Evolutionary conservation across 1,140 invertebrate genomes (phyloP), one percentile per base, ranked within the genome.

Genomic region (Cherax quadricarinatus): DNA sequence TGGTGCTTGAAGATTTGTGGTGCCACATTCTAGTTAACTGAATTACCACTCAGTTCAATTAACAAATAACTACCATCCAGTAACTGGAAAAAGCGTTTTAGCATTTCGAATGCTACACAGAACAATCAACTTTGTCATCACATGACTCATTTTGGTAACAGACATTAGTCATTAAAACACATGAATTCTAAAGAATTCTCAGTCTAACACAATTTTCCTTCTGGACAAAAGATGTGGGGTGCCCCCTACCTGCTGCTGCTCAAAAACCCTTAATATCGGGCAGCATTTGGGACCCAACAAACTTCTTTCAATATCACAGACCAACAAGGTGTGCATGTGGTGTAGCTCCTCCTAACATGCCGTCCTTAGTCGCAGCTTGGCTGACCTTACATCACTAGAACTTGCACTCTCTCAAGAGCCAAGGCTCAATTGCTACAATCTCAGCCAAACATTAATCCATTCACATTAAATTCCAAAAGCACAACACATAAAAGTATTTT

Each of bases 271-370:
- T 30, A 75, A 16, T 75, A 21, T n/a, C 7, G 6, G 62, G 70
- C 85, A 51, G 85, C 85, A 73, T 51, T 75, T 75, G 85, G 62
- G 70, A 86, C 89, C 90, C 90, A 78, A 91, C 90, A 91, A 91
- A 78, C 90, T 91, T 91, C 62, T 91, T 84, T 87, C 90, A 91
- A 86, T 91, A 91, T 91, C 90, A 91, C 90, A 91, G 90, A 91
- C 90, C 90, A 91, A 91, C 90, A 91, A 91, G 90, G 90, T 91
- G 90, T 91, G 90, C 90, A 91, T 91, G 90, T 91, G 90, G 90
- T 91, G 90, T 91, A 91, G 90, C 90, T 91, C 90, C 90, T 86
- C 90, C 90, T 91, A 91, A 91, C 90, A 91, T 91, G 90, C 90
- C 78, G 90, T 91, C 90, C 90, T 91, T 79, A 91, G 90, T 91